Evolutionary conservation across 2,888 invertebrate genomes (phyloP).

Genomic region (Drosophila algonquin): DNA sequence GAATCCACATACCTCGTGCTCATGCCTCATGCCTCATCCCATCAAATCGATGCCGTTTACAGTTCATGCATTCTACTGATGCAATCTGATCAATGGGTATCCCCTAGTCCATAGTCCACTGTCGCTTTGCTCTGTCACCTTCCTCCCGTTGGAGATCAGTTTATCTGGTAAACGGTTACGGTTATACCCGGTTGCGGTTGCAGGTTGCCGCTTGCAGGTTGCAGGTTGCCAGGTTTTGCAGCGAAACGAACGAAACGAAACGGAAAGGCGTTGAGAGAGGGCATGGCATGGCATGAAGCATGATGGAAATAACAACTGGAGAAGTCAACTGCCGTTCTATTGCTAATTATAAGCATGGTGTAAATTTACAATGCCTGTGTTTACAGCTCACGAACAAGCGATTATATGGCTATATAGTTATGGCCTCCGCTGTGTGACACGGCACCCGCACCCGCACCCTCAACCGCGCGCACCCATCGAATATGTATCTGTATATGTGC

Average conservation of each 20-base stretch:
- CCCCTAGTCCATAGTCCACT: background rate
- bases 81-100: background rate
- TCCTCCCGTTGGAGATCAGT: conserved; percentile 1
- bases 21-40: no score
- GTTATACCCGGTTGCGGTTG: conserved; percentile 2
- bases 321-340: conserved; percentile 74
- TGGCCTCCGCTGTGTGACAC: conserved; percentile 34
- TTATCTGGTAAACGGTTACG: conserved; percentile 1
- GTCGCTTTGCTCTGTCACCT: conserved; percentile 24
- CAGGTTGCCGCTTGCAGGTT: background rate
- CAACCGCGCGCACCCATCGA: no score
- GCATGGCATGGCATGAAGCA: background rate
- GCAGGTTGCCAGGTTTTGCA: background rate
- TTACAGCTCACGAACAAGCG: conserved; percentile 75
- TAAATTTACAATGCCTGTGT: conserved; percentile 73
- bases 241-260: background rate
- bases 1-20: no score
- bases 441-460: conserved; percentile 9
- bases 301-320: conserved; percentile 42
- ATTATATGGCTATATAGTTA: conserved; percentile 67
- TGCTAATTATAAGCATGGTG: conserved; percentile 75
- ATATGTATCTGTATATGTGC: background rate
- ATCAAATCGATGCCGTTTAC: no score
- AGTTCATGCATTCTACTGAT: background rate
- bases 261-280: background rate